Evolutionary conservation across 2,888 invertebrate species (phyloP), one percentile per base, ranked within the genome.

Genomic region (Troides aeacus): DNA sequence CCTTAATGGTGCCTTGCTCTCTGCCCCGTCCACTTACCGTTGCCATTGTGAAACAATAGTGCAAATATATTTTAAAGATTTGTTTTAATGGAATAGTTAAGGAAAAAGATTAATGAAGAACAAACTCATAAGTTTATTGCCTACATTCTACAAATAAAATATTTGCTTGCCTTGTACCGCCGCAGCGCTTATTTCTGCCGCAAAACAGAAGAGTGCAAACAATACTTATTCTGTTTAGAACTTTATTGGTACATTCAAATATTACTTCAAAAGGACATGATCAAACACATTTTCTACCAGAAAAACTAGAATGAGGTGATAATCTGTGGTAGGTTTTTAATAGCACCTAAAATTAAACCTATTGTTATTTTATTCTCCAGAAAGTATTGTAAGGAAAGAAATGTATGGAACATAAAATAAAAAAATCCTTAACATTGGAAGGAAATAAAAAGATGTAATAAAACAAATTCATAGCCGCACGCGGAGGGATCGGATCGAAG

Each of bases 1-100:
- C 30, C 23, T 58, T 69, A 65, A 69, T 69, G 65, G 62, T 62
- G 36, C 62, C 15, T 18, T 62, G 61, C 61, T 64, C 39, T 39
- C 63, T 59, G 57, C 23, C 24, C n/a, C 56, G 6, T 24, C 56
- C 56, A 63, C 68, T 68, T 62, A 62, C 21, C 57, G 18, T 50
- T 46, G 46, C 46, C 12, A 5, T 17, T 15, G 17, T 50, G 17
- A 50, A 50, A 18, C 50, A 50, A 50, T 50, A 50, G 50, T 50
- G 50, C 50, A 15, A 50, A 50, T 50, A 5, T 50, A 50, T 18
- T 50, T 50, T 50, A 50, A 50, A 50, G 50, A 17, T 50, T 50
- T 50, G 50, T 50, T 50, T 50, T 3, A 36, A 6, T n/a, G 30
- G n/a, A 53, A 53, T 50, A 46, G 15, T 50, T 50, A 18, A 15